Conservation (phyloP, 2,888 invertebrate genomes). For the Drosophila macrothrix region DNA sequence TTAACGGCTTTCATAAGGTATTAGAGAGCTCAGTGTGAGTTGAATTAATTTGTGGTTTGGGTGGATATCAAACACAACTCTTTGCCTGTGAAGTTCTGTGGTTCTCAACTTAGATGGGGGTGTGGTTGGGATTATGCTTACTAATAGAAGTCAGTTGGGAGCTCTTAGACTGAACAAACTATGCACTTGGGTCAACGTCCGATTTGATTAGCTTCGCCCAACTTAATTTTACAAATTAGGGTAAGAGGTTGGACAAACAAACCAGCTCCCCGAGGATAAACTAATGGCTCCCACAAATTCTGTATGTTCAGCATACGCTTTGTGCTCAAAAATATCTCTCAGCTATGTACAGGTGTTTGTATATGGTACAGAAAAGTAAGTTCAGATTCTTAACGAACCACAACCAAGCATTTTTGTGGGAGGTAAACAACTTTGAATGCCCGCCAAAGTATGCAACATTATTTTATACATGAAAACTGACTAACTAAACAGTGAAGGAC, state of each 20-base stretch:
- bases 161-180: constrained; percentile 9
- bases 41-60: constrained; percentile 31
- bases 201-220: constrained; percentile 46
- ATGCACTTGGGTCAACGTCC: constrained; percentile 52
- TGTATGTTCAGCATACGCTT: constrained; percentile 8
- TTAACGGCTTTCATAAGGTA: constrained; percentile 8
- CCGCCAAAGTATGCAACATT: constrained; percentile 59
- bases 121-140: constrained; percentile 16
- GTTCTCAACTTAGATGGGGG: constrained; percentile 29
- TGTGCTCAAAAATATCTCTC: constrained; percentile 2
- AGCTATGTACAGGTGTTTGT: background rate
- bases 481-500: background rate
- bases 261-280: constrained; percentile 28
- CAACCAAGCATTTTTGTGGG: constrained; percentile 10
- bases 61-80: constrained; percentile 9
- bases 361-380: background rate
- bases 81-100: constrained; percentile 4
- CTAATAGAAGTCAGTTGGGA: constrained; percentile 22
- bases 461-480: constrained; percentile 53
- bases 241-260: constrained; percentile 31
- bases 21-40: constrained; percentile 18
- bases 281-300: constrained; percentile 34
- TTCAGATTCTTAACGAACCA: constrained; percentile 17
- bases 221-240: constrained; percentile 56
- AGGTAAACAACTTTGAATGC: constrained; percentile 59